Base-by-base conservation (phyloP, 92 coral and sea anemone genomes). In the Pocillopora grandis region DNA sequence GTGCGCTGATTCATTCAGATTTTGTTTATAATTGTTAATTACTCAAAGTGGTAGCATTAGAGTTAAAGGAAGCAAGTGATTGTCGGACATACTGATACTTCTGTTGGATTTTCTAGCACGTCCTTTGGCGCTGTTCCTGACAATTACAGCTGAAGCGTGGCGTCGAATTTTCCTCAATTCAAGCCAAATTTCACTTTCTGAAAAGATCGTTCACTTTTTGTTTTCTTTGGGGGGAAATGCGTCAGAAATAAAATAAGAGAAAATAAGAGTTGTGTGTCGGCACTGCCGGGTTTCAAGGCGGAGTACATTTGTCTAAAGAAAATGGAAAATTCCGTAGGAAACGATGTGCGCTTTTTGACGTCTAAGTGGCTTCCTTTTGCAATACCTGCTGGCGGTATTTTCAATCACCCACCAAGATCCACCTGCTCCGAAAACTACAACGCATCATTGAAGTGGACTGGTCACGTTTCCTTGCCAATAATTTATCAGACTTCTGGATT, bases 351-450 rank as follows among this genome's bases (percentile, higher is more conserved):
- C 69, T 19, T 16, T 23, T 66, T 31, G 33, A 20, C 33, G 65
- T 16, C 48, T 58, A 36, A 70, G 61, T 35, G 60, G 12, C 58
- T 33, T 20, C 16, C 21, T 48, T 66, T 27, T 56, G 17, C 13
- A 42, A 58, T 57, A 80, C 31, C 71, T 13, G 14, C 58, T 58
- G 76, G 48, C 76, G 84, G 76, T 69, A 75, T 71, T 80, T 35
- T 67, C 55, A 80, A 69, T 57, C 71, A 77, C 62, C 76, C 78
- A 61, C 82, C 69, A 18, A n/a, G 37, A 17, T 36, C 82, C 88
- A 71, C 86, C 89, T 72, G 80, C 63, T 52, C 12, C 2, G 3
- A 42, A 42, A 1, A 35, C 18, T 1, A 35, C 3, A 58, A 56
- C 20, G 70, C 59, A 68, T 80, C 77, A 81, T 42, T 23, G 16